Evolutionary conservation across 23 tunicate genomes (phyloP), one percentile per base, ranked within the genome.

Genomic region (Halocynthia aurantium): DNA sequence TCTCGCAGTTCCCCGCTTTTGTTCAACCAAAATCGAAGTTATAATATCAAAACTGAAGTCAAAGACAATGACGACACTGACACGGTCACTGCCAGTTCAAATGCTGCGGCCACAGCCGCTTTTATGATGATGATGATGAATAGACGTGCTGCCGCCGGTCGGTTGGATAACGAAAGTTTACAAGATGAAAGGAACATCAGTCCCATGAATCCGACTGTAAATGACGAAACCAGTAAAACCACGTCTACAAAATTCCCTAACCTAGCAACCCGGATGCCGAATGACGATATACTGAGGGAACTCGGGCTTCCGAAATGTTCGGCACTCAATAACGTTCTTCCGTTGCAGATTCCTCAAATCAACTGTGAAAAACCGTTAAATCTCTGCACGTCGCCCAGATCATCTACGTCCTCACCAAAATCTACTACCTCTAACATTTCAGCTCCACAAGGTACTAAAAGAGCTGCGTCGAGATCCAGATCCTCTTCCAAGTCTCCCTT

Each of bases 301-400:
- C 56, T 74, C 20, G 78, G 78, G 22, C 62, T 74, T 15, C 78
- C 78, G n/a, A 55, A 54, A 12, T 74, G 78, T 54, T 44, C 55
- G 10, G 78, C 13, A 56, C 57, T 74, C 22, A 50, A 52, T 4
- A 74, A 74, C 13, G 62, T 74, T 54, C 78, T 74, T 13, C 78
- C 78, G 19, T 6, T 74, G 78, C 78, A 74, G 31, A n/a, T 74
- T 8, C 22, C 60, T 13, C 68, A 53, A 74, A 13, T 67, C 18
- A 57, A 11, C 40, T 51, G 58, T 57, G 95, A 88, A 9, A 72
- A 83, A 9, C 95, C 95, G 6, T 67, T 88, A 50, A 82, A 88
- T 66, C 82, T 88, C 10, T 83, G 95, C 70, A 88, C 95, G 7
- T 88, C 95, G 13, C 95, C 95, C 15, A 83, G 80, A 83, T 71